Base-by-base conservation (phyloP, 2,113 vertebrate genomes). In the Lycaon pictus region DNA sequence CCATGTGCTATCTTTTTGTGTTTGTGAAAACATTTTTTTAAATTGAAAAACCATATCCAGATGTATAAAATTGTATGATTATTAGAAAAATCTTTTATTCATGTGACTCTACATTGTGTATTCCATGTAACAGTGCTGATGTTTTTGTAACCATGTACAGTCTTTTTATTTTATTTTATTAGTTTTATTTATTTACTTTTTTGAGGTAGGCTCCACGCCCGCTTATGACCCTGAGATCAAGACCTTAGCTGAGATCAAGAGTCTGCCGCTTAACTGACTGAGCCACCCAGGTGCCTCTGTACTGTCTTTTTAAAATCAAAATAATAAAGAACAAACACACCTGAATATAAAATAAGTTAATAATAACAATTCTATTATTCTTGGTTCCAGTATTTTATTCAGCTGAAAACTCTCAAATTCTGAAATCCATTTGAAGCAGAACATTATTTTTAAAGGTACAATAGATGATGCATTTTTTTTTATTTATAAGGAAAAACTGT, bases 321-420 rank as follows among this genome's bases (percentile, higher is more conserved):
- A 60, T 19, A 27, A 55, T 12, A 29, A 62, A 76, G 69, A 65
- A 67, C 32, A 62, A 81, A n/a, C 32, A 74, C 5, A 65, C 1
- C 4, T 79, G 20, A 51, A 51, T n/a, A 89, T 81, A 92, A 71
- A 90, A 55, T 43, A 37, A 93, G 53, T 32, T 11, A 74, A 60
- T 20, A 48, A 37, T 67, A 93, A 19, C 0, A 67, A 86, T 71
- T 53, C 15, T 48, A 55, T 55, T 74, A 90, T 85, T 96, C 22
- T 62, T 51, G 65, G 77, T 86, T 83, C 29, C 23, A 82, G 25
- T 77, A 53, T 80, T 83, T 74, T 72, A 67, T 91, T 83, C n/a
- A 95, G 80, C 10, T 37, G 29, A 77, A 90, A 79, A 74, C 7
- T 88, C 17, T 96, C 35, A 95, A 65, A 63, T 43, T 58, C 95